Conservation (phyloP, 1,140 invertebrate species). For the Eriosoma lanigerum region DNA sequence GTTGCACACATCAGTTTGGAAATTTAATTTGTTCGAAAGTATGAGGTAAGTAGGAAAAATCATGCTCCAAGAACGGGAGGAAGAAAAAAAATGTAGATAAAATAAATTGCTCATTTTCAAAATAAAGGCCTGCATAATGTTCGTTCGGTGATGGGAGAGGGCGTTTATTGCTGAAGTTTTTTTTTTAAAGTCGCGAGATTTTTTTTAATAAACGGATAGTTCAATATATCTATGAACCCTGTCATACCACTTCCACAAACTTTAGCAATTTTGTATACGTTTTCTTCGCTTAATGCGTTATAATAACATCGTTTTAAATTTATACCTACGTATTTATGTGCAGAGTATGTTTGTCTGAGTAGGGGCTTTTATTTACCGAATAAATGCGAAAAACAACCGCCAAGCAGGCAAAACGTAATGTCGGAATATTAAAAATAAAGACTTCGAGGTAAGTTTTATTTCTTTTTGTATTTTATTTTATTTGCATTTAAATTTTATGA, state of each 20-base stretch:
- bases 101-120: slow-evolving; percentile 43
- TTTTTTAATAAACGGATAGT: slow-evolving; percentile 50
- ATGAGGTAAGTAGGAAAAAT: neutral
- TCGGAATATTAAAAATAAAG: slow-evolving; percentile 33
- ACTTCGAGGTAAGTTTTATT: slow-evolving; percentile 18
- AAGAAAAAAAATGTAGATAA: slow-evolving; percentile 6
- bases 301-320: slow-evolving; percentile 26
- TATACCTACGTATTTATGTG: neutral
- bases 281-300: slow-evolving; percentile 23
- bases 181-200: slow-evolving; percentile 29
- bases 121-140: slow-evolving; percentile 42
- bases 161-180: slow-evolving; percentile 51
- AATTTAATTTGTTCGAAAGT: neutral
- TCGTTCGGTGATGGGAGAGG: neutral
- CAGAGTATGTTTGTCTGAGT: too few relatives aligned
- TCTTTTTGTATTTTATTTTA: neutral
- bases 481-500: neutral
- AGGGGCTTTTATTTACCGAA: neutral
- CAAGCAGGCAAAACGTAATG: neutral
- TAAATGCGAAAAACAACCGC: slow-evolving; percentile 3
- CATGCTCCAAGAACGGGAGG: neutral
- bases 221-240: slow-evolving; percentile 36
- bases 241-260: neutral
- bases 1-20: neutral
- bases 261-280: slow-evolving; percentile 21